Conservation (phyloP, 2,797 vertebrate species). For the Perodicticus potto region DNA sequence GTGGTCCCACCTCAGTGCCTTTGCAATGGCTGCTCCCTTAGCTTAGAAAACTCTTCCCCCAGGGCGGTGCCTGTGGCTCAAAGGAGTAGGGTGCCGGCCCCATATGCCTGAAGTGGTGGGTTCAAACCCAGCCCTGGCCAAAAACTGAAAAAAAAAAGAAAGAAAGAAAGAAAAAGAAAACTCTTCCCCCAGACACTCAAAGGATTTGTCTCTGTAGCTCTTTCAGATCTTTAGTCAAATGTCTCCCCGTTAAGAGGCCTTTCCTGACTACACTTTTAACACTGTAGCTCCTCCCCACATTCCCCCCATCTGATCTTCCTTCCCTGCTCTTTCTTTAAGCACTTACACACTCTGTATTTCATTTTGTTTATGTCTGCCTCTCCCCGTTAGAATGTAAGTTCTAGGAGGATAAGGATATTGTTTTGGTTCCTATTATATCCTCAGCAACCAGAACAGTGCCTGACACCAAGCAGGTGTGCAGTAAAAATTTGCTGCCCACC, state of each 20-base stretch:
- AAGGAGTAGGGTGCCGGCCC: no score
- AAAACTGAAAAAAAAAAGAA: no score
- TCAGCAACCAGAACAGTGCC: not conserved
- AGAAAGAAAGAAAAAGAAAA: not conserved
- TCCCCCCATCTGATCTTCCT: not conserved
- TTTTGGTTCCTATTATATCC: not conserved
- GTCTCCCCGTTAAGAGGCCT: not conserved
- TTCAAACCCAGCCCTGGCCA: no score
- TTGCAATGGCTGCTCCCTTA: not conserved
- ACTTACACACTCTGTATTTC: rapidly evolving
- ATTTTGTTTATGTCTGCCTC: not conserved
- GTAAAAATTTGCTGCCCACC: rapidly evolving
- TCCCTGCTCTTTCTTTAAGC: not conserved
- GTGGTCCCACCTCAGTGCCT: not conserved
- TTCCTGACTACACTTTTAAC: not conserved
- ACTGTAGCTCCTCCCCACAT: not conserved
- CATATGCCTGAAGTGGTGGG: no score
- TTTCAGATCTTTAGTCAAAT: not conserved
- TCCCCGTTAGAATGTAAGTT: not conserved
- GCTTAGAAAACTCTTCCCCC: not conserved
- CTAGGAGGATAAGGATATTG: not conserved
- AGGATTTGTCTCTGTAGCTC: not conserved
- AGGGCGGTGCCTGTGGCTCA: no score
- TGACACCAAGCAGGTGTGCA: rapidly evolving
- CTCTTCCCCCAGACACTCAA: not conserved